Base-by-base conservation (phyloP, 2,888 invertebrate genomes). In the Agrotis ipsilon region DNA sequence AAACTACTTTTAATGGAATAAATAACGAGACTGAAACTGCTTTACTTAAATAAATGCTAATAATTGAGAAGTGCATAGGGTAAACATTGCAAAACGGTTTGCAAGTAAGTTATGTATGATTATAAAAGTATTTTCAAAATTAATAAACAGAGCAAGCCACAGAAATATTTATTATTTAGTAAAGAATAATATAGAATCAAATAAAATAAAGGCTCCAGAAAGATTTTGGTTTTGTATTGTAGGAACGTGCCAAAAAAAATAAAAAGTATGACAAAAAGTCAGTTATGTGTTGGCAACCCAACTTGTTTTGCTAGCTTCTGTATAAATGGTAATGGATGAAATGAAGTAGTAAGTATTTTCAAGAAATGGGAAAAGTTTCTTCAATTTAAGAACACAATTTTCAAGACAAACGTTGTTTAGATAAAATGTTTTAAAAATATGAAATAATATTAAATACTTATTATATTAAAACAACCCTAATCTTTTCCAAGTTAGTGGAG, bases 241-340 rank as follows among this genome's bases (percentile, higher is more conserved):
- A n/a, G n/a, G n/a, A n/a, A n/a, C n/a, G 24, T 73, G 49, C 49
- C 19, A 62, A 39, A 45, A 43, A 45, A 4, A 71, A n/a, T 11
- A 21, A 43, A 68, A n/a, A 3, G 13, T 43, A 57, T 21, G 19
- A n/a, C 43, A 16, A 18, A 62, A 75, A 45, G 45, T 71, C 62
- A 49, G 18, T n/a, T n/a, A n/a, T n/a, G n/a, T 78, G 57, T 60
- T 78, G 78, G 64, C 78, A 51, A 60, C 21, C 46, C 49, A 65
- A 51, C 60, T 51, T 79, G 61, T 72, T 75, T 49, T 66, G 9
- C 19, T 71, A 59, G 21, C 45, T 39, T 64, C 11, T 27, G n/a
- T 58, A 49, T 54, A 13, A 43, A 55, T 59, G 7, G 11, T 76
- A 68, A 59, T 16, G 52, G 27, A 43, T 18, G 19, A 59, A 11